phyloP scores from a whole-genome alignment of 2,888 invertebrate species.

The Nephrotoma guestfalica region DNA sequence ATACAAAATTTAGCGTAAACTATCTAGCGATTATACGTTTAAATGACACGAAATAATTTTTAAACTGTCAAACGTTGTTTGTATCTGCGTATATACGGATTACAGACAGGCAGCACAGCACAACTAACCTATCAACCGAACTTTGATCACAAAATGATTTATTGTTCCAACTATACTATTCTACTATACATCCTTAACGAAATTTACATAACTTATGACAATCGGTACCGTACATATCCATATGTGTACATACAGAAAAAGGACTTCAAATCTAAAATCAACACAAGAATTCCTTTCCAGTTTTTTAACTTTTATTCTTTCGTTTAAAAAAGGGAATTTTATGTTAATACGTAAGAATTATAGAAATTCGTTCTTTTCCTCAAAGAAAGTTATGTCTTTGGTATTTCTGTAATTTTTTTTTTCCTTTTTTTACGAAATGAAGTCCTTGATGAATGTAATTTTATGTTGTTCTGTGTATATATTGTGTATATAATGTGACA shows the following conservation, averaged over 20 bases:
- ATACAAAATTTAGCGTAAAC: neutral
- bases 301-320: neutral
- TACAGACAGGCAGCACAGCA: neutral
- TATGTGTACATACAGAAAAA: neutral
- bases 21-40: neutral
- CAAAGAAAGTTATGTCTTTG: neutral
- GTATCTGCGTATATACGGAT: neutral
- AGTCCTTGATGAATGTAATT: neutral
- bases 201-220: neutral
- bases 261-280: neutral
- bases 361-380: neutral
- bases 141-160: neutral
- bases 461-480: neutral
- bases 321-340: neutral
- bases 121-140: neutral
- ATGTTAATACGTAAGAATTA: neutral
- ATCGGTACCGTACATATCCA: neutral
- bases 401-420: neutral
- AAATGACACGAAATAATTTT: neutral
- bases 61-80: neutral
- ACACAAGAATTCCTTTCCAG: neutral
- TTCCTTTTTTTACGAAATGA: neutral
- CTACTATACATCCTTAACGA: neutral
- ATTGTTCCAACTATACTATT: neutral
- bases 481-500: neutral